phyloP scores from a whole-genome alignment of 2,797 vertebrate genomes.

The Oreonectes daqikongensis region DNA sequence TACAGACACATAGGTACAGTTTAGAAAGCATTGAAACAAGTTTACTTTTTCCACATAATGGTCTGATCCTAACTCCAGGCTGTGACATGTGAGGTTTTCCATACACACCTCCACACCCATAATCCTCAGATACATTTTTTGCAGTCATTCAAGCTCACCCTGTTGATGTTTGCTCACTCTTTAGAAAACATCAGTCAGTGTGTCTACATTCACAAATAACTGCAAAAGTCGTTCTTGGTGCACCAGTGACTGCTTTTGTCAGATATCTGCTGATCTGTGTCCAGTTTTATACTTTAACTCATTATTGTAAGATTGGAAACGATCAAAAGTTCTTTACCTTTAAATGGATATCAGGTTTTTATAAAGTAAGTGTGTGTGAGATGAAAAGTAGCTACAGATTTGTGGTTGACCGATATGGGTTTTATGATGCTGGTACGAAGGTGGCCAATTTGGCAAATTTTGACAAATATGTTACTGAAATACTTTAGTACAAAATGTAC shows the following conservation, averaged over 20 bases:
- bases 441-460: no score
- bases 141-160: constrained; percentile 29
- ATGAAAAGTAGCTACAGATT: not conserved
- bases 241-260: not conserved
- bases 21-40: constrained; percentile 15
- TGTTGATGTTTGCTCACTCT: constrained; percentile 33
- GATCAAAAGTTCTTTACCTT: not conserved
- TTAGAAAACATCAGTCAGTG: constrained; percentile 22
- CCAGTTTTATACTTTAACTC: not conserved
- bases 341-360: not conserved
- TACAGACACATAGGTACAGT: constrained; percentile 38
- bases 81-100: constrained; percentile 22
- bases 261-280: not conserved
- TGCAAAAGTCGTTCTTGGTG: not conserved
- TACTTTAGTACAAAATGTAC: not conserved
- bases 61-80: constrained; percentile 10
- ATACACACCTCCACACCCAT: constrained; percentile 31
- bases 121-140: constrained; percentile 28
- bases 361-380: not conserved
- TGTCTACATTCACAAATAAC: not conserved
- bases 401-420: not conserved
- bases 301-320: not conserved
- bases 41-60: not conserved
- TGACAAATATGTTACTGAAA: not conserved
- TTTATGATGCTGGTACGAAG: not conserved